A percentile compares a stretch with the other conserved stretches of the same genome.
Conservation (phyloP, 2,797 vertebrate species). For the Gila robusta region DNA sequence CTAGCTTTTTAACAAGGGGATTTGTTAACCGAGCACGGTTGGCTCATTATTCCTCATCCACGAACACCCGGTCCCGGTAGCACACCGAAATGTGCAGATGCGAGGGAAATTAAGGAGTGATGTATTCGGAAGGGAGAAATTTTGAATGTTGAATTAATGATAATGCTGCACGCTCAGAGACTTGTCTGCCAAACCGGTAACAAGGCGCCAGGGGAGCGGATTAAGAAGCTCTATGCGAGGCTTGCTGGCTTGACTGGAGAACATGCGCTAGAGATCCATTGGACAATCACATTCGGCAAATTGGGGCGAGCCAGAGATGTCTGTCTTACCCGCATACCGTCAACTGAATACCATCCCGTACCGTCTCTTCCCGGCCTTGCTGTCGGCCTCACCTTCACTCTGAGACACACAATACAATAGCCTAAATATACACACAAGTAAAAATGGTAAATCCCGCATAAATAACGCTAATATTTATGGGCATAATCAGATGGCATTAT, state of each 20-base stretch:
- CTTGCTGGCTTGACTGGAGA: conserved; percentile 65
- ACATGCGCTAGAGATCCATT: conserved; percentile 68
- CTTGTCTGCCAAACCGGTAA: conserved; percentile 88
- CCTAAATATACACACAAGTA: conserved; percentile 8
- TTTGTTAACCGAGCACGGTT: conserved; percentile 76
- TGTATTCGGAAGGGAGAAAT: conserved; percentile 86
- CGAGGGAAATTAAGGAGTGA: conserved; percentile 88
- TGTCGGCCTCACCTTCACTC: not conserved
- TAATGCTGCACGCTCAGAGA: conserved; percentile 75
- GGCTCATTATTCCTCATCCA: conserved; percentile 81
- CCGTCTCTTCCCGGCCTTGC: conserved; percentile 16
- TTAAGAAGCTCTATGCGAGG: conserved; percentile 72
- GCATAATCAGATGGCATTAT: conserved; percentile 19
- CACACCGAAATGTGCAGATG: conserved; percentile 81
- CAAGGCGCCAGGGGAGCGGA: conserved; percentile 96
- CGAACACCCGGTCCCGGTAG: conserved; percentile 72
- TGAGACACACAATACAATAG: not conserved
- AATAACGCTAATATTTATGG: conserved; percentile 13
- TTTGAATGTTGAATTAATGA: conserved; percentile 94
- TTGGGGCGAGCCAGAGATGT: conserved; percentile 72
- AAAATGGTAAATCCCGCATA: not conserved
- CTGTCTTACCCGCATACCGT: conserved; percentile 58
- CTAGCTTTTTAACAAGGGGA: conserved; percentile 79
- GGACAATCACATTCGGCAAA: conserved; percentile 82
- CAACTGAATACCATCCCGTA: conserved; percentile 54